Evolutionary conservation across 2,888 invertebrate genomes (phyloP).

Genomic region (Taphrorychus bicolor): DNA sequence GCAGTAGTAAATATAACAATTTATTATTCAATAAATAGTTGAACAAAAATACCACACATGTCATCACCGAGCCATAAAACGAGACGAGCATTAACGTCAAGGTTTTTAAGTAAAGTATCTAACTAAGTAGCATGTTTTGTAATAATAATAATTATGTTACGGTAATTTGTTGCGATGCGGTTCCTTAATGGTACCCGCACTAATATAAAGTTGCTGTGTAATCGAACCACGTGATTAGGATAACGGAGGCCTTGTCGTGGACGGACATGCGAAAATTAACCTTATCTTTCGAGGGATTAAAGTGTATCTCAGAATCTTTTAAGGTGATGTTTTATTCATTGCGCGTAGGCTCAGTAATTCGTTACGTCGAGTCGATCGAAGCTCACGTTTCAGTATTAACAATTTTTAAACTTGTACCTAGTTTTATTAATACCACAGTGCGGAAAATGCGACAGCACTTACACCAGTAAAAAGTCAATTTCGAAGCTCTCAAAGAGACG

Average conservation of each 20-base stretch:
- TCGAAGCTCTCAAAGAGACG: constrained; percentile 16
- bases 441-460: background rate
- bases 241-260: background rate
- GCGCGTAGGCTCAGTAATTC: constrained; percentile 2
- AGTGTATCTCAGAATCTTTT: background rate
- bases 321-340: background rate
- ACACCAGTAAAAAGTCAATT: background rate
- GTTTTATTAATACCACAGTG: background rate
- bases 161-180: constrained; percentile 29
- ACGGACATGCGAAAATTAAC: constrained; percentile 13
- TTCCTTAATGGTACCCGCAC: constrained; percentile 31
- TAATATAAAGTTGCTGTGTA: constrained; percentile 16
- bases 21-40: background rate
- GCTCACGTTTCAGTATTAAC: background rate
- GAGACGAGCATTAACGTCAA: constrained; percentile 1
- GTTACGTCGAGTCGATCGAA: background rate
- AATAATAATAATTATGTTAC: constrained; percentile 18
- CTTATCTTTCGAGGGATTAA: background rate
- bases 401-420: too few relatives aligned
- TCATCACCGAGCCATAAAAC: background rate
- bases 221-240: constrained; percentile 9
- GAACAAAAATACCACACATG: background rate
- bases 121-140: constrained; percentile 19
- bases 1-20: background rate
- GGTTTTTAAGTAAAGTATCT: constrained; percentile 4